These are phyloP conservation scores for Abscondita cerata DNA, from an alignment of 2,888 invertebrate species.

Conservation along the genomic window DNA sequence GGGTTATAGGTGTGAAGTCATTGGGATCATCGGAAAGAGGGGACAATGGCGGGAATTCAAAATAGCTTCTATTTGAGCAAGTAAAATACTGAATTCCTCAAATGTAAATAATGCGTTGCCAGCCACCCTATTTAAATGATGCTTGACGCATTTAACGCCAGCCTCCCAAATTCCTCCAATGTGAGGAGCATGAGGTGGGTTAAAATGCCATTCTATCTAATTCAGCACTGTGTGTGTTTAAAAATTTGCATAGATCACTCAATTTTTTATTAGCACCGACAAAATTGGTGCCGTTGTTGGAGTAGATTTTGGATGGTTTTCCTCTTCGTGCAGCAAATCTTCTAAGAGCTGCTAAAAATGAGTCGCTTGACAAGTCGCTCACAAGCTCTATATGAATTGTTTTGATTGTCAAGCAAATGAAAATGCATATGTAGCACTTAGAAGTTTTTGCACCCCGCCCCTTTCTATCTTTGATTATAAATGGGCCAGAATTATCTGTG, in stretches of 20 bases:
- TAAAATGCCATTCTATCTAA: too few species aligned
- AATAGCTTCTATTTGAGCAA: conserved; percentile 37
- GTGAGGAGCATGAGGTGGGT: conserved; percentile 37
- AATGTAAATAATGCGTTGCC: conserved; percentile 27
- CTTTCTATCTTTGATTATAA: conserved; percentile 41
- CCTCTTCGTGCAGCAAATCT: conserved; percentile 38
- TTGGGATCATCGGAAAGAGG: conserved; percentile 29
- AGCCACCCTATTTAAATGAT: conserved; percentile 16
- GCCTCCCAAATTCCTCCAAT: too few species aligned
- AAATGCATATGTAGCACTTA: conserved; percentile 39
- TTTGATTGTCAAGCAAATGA: conserved; percentile 39
- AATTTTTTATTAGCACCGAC: conserved; percentile 34
- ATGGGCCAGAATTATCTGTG: conserved; percentile 43
- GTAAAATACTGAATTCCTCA: conserved; percentile 30
- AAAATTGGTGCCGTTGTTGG: conserved; percentile 40
- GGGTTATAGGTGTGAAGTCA: conserved; percentile 32
- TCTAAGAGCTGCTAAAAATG: conserved; percentile 34
- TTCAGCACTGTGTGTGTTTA: too few species aligned
- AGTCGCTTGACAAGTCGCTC: conserved; percentile 24
- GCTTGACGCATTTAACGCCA: conserved; percentile 38
- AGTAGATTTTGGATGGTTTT: conserved; percentile 33
- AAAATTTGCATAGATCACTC: too few species aligned
- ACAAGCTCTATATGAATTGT: conserved; percentile 39
- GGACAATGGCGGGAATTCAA: conserved; percentile 38
- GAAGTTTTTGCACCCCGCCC: conserved; percentile 29